Conservation (phyloP, 2,888 invertebrate genomes). For the Cataglyphis altisquamis region DNA sequence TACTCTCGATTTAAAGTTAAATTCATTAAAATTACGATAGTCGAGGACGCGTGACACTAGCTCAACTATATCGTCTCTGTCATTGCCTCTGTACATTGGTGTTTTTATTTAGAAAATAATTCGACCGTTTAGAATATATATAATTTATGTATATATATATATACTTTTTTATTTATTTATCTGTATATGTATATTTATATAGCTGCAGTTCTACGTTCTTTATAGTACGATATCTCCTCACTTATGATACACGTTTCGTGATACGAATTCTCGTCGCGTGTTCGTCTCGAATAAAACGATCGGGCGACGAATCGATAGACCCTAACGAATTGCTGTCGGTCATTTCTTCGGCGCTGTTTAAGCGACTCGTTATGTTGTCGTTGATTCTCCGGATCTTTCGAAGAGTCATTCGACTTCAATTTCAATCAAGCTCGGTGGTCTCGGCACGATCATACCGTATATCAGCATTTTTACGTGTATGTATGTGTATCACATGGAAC, state of each 20-base stretch:
- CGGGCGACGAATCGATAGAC: conserved; percentile 20
- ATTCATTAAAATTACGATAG: conserved; percentile 59
- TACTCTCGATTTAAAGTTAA: conserved; percentile 33
- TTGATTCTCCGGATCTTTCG: conserved; percentile 19
- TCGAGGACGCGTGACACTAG: conserved; percentile 62
- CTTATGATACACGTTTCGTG: conserved; percentile 44
- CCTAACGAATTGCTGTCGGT: conserved; percentile 25
- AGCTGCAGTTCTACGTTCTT: conserved; percentile 50
- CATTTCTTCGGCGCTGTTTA: not conserved
- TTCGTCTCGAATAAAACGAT: conserved; percentile 27
- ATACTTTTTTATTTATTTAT: conserved; percentile 34
- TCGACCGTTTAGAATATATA: conserved; percentile 77
- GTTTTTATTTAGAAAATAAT: conserved; percentile 76
- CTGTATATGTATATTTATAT: conserved; percentile 52
- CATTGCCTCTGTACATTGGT: conserved; percentile 59
- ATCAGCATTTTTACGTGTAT: conserved; percentile 24
- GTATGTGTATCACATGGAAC: conserved; percentile 29
- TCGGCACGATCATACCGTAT: conserved; percentile 53
- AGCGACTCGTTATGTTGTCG: conserved; percentile 38
- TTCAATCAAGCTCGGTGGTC: conserved; percentile 42
- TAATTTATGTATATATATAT: conserved; percentile 62
- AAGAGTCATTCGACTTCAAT: conserved; percentile 51
- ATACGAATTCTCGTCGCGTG: conserved; percentile 12
- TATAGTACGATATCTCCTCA: conserved; percentile 19
- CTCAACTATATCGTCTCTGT: conserved; percentile 57